phyloP scores from a whole-genome alignment of 1,140 invertebrate species.

The Bombus turneri region DNA sequence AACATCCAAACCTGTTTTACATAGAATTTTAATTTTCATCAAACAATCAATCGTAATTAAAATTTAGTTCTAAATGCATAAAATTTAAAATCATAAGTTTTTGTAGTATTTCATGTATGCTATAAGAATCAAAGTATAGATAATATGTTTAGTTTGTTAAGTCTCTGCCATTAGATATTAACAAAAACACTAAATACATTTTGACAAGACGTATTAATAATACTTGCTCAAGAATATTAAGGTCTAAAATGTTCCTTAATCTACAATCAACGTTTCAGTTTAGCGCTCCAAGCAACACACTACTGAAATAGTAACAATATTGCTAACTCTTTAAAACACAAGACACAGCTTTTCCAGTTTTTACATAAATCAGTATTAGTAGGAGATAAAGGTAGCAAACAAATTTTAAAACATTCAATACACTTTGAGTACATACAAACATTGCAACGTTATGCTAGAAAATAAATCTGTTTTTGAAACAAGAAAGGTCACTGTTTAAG shows the following conservation, averaged over 20 bases:
- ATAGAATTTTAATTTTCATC: not conserved
- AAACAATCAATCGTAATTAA: conserved; percentile 37
- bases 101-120: conserved; percentile 41
- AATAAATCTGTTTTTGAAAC: conserved; percentile 17
- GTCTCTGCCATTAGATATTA: conserved; percentile 41
- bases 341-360: not conserved
- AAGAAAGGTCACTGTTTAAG: conserved; percentile 30
- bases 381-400: conserved; percentile 1
- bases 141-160: conserved; percentile 43
- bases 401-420: conserved; percentile 29
- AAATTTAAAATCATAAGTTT: conserved; percentile 25
- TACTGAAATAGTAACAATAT: conserved; percentile 27
- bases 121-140: conserved; percentile 22
- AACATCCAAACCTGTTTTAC: conserved; percentile 4
- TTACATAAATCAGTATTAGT: not conserved
- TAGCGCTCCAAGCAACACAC: conserved; percentile 24
- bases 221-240: conserved; percentile 50
- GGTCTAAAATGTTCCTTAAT: conserved; percentile 36
- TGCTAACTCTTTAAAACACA: not conserved
- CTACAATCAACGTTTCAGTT: conserved; percentile 12
- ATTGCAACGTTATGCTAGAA: conserved; percentile 7
- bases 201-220: conserved; percentile 34
- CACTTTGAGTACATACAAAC: conserved; percentile 33
- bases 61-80: conserved; percentile 33
- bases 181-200: conserved; percentile 39